These are phyloP conservation scores for Aleiodes leptofemur DNA, from an alignment of 2,888 invertebrate genomes.

Conservation along the genomic window DNA sequence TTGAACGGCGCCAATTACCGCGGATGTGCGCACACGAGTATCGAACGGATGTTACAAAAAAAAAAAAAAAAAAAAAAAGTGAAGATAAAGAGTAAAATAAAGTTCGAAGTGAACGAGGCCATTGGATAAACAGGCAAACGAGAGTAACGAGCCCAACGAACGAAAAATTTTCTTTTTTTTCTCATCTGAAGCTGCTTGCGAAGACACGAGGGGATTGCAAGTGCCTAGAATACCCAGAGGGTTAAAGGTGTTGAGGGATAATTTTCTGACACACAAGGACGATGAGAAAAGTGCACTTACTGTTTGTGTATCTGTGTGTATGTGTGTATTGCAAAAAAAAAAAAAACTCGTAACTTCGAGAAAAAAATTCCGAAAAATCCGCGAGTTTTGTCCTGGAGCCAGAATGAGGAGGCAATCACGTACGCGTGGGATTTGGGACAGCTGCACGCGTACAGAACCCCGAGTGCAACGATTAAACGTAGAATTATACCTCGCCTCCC, in stretches of 20 bases:
- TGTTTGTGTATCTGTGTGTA: not conserved
- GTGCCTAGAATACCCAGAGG: conserved; percentile 23
- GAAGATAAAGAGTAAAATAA: not conserved
- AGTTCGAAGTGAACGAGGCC: conserved; percentile 13
- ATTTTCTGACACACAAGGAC: conserved; percentile 2
- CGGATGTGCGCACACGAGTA: conserved; percentile 30
- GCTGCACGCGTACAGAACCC: conserved; percentile 63
- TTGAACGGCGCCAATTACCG: conserved; percentile 42
- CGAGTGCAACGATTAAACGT: conserved; percentile 61
- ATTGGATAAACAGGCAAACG: not conserved
- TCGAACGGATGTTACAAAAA: not conserved
- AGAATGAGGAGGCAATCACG: conserved; percentile 53
- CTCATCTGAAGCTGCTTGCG: not conserved
- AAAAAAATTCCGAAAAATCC: conserved; percentile 13
- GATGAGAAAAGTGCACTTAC: conserved; percentile 7
- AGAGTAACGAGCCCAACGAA: conserved; percentile 18
- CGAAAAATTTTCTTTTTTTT: not conserved
- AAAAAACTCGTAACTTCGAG: not conserved
- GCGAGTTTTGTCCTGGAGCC: not conserved
- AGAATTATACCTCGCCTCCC: conserved; percentile 59
- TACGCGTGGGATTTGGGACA: conserved; percentile 70
- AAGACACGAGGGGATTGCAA: not conserved
- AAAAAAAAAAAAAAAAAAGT: not conserved
- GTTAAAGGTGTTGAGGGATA: conserved; percentile 28
- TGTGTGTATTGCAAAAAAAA: too few species aligned